Conservation (phyloP, 2,113 vertebrate genomes). For the Pangasianodon gigas region DNA sequence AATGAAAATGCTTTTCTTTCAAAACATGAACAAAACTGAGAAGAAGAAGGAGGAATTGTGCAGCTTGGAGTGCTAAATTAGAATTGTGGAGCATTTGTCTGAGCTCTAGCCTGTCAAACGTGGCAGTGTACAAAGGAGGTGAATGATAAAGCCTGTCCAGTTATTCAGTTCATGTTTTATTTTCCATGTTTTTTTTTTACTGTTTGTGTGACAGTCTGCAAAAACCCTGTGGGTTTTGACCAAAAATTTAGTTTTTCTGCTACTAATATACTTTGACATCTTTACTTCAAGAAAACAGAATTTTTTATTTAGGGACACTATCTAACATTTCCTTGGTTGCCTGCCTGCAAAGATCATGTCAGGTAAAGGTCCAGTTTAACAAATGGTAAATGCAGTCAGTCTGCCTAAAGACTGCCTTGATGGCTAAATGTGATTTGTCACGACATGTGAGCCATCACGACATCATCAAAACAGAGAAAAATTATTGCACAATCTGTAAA, state of each 20-base stretch:
- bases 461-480: background rate
- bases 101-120: background rate
- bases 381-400: background rate
- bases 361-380: background rate
- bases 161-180: constrained; percentile 11
- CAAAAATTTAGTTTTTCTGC: background rate
- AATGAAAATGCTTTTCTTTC: constrained; percentile 33
- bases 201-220: background rate
- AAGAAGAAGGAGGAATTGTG: constrained; percentile 28
- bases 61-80: constrained; percentile 3
- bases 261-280: background rate
- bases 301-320: background rate
- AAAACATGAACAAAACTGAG: constrained; percentile 27
- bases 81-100: constrained; percentile 4
- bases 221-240: background rate
- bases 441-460: background rate
- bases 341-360: background rate
- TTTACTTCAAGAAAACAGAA: background rate
- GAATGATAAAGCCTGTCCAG: constrained; percentile 10
- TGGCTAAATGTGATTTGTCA: background rate
- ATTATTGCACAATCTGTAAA: background rate
- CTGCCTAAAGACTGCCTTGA: background rate
- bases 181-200: background rate
- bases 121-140: constrained; percentile 2
- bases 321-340: background rate